Base-by-base conservation (phyloP, 2,888 invertebrate genomes). In the Sphaerophoria taeniata region DNA sequence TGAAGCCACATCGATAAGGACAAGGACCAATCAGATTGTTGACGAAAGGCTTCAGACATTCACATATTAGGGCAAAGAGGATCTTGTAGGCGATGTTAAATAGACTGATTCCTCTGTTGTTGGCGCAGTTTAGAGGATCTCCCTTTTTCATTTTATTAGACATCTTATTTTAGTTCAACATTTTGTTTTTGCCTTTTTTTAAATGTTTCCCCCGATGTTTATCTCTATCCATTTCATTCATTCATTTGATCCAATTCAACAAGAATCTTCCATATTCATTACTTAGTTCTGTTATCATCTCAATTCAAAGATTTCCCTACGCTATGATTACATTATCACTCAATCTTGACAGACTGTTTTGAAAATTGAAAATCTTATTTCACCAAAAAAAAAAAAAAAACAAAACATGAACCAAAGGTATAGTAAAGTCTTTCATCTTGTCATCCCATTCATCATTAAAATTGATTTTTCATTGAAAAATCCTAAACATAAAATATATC, bases 371-470 rank as follows among this genome's bases (percentile, higher is more conserved):
- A 84, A 75, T 79, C 71, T 65, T 67, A 72, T 71, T 79, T 74
- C 16, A 67, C 43, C 6, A 43, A 43, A 55, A 53, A 14, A 16
- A 70, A 58, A 60, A 24, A 24, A 53, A 14, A 16, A 70, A 58
- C 39, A 24, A 24, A 24, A 24, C 24, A 24, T 24, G 24, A 24
- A 24, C 1, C 24, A 24, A 24, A 24, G 24, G 24, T 24, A 24
- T 2, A 45, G n/a, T 4, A 47, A 16, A 56, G 31, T 56, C 67
- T 80, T 56, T 76, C 75, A 67, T 65, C 72, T 56, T 47, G 36
- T 51, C 69, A 71, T 74, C 65, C 45, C 75, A 80, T 84, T 75
- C 75, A 84, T 80, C 71, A 84, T 61, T 49, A 69, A 71, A 61
- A 76, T 75, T 84, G 84, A 84, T 76, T 11, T 43, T 56, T 67